Base-by-base conservation (phyloP, 1,140 invertebrate species). In the Drosophila repletoides region DNA sequence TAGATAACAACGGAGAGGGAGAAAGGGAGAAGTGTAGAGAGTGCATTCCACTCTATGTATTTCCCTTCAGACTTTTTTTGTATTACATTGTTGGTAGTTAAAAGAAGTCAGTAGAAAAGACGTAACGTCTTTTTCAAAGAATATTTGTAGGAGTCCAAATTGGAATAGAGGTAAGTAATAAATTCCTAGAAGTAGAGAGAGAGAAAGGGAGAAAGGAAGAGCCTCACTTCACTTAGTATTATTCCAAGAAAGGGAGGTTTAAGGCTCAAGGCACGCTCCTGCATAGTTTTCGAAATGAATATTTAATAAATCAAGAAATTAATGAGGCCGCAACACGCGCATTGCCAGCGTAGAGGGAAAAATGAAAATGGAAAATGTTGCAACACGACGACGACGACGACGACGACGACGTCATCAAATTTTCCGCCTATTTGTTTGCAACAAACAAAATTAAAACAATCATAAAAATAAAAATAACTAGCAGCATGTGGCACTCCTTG, bases 261-360 rank as follows among this genome's bases (percentile, higher is more conserved):
- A 19, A 6, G 5, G 6, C 5, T 15, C 10, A 19, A 10, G 34
- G 31, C 14, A 63, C 41, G 45, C 36, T 45, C 19, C 45, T 74
- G 41, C 52, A 19, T 69, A 38, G 38, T 36, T 64, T 34, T 36
- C n/a, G 61, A 73, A 60, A 64, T 83, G 77, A 77, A 83, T 83
- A 83, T 77, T 83, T 83, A 83, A 83, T 83, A 83, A 83, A 83
- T 83, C 79, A 83, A 77, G 49, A 84, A 83, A 74, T 83, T 83
- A 84, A 83, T 83, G 79, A 74, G 79, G 79, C 77, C 77, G 60
- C 73, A 77, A 48, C 77, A 83, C 79, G 77, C 77, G 77, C 64
- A 21, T n/a, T n/a, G n/a, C n/a, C n/a, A n/a, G n/a, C 53, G 58
- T 45, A 43, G 43, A 43, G 41, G 28, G 36, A 67, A 52, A 33